phyloP scores from a whole-genome alignment of 2,888 invertebrate species.

The Allolobophora icterica region DNA sequence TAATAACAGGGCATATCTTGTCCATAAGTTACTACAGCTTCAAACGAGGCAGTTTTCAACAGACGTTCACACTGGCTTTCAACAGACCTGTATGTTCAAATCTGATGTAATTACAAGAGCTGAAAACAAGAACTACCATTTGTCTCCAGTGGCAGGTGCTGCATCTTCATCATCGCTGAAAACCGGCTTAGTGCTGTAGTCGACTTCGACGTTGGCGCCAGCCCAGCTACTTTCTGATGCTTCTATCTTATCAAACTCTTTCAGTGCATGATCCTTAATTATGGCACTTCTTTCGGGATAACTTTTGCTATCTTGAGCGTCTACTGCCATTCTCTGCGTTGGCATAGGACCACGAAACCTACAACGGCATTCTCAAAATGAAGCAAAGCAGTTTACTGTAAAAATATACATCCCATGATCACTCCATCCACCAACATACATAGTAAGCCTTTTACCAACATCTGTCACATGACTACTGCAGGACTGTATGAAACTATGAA shows the following conservation, averaged over 20 bases:
- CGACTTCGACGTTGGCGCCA: conserved; percentile 87
- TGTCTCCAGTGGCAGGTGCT: neutral
- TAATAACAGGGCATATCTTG: neutral
- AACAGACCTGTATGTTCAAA: too few relatives aligned
- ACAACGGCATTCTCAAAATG: conserved; percentile 34
- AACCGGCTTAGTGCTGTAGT: conserved; percentile 86
- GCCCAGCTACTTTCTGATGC: conserved; percentile 84
- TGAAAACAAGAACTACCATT: neutral
- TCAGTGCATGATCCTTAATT: conserved; percentile 89
- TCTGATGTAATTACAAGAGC: too few relatives aligned
- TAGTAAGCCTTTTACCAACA: neutral
- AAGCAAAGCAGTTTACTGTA: neutral
- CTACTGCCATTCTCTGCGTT: conserved; percentile 51
- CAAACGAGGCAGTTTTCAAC: neutral
- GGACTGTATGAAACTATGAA: neutral
- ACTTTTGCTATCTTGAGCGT: conserved; percentile 47
- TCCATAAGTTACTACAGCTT: neutral
- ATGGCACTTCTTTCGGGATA: conserved; percentile 70
- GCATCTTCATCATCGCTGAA: conserved; percentile 88
- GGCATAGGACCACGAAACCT: conserved; percentile 59
- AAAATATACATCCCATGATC: neutral
- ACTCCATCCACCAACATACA: neutral
- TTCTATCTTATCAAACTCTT: conserved; percentile 85
- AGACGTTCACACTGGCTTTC: neutral
- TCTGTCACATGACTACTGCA: neutral